These are phyloP conservation scores for Myxocyprinus asiaticus DNA, from an alignment of 2,113 vertebrate genomes.

Conservation along the genomic window DNA sequence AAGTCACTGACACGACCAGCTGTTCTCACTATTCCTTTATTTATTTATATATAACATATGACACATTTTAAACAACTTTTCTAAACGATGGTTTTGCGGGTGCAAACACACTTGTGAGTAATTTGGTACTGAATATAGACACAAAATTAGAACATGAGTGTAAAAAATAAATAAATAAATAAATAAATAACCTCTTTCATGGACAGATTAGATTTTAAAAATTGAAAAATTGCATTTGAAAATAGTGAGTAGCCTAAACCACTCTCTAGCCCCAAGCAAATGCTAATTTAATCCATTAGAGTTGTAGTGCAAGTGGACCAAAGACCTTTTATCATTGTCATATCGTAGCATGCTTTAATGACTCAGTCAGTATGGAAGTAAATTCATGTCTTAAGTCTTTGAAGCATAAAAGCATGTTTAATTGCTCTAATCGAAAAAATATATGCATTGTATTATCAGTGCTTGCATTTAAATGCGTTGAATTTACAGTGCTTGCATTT, in stretches of 20 bases:
- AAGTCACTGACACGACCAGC: slow-evolving; percentile 60
- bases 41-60: too few species aligned
- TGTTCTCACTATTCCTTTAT: not conserved
- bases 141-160: too few species aligned
- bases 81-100: not conserved
- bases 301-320: slow-evolving; percentile 32
- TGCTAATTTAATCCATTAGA: slow-evolving; percentile 59
- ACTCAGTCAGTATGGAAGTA: slow-evolving; percentile 47
- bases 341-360: slow-evolving; percentile 53
- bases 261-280: slow-evolving; percentile 37
- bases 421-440: too few species aligned
- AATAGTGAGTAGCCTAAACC: not conserved
- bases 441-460: too few species aligned
- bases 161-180: too few species aligned
- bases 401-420: too few species aligned
- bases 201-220: not conserved
- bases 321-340: slow-evolving; percentile 54
- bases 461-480: too few species aligned
- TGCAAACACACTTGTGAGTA: too few species aligned
- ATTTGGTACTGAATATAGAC: too few species aligned
- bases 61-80: not conserved
- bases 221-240: slow-evolving; percentile 17
- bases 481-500: too few species aligned
- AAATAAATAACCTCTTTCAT: too few species aligned
- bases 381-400: too few species aligned